A percentile compares a stretch with the other conserved stretches of the same genome.
Conservation (phyloP, 2,797 vertebrate genomes). For the Sebastes steindachneri region DNA sequence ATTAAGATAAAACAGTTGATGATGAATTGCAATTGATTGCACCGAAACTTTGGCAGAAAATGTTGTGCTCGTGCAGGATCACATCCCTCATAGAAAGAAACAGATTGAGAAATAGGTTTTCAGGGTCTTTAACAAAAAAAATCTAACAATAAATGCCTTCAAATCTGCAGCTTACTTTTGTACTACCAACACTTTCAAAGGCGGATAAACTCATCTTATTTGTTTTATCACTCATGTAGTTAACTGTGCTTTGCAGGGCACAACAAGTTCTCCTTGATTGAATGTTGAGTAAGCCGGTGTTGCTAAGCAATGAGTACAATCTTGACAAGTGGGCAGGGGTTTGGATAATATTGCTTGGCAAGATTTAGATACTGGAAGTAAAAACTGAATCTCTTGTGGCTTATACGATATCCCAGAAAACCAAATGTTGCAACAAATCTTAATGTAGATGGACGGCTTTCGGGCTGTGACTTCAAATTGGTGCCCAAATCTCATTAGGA, state of each 20-base stretch:
- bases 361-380: constrained; percentile 18
- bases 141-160: background rate
- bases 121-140: background rate
- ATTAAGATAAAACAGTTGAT: background rate
- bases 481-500: background rate
- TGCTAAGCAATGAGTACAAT: constrained; percentile 42
- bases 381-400: constrained; percentile 10
- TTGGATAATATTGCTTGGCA: constrained; percentile 35
- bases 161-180: background rate
- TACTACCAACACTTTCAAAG: background rate
- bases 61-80: background rate
- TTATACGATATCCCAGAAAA: constrained; percentile 4
- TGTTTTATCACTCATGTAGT: constrained; percentile 11
- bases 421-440: constrained; percentile 19
- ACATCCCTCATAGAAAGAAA: background rate
- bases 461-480: background rate
- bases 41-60: background rate
- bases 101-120: background rate
- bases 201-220: background rate
- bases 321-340: constrained; percentile 15
- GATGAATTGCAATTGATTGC: background rate
- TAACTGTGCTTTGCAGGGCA: constrained; percentile 12
- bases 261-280: constrained; percentile 7
- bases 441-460: background rate
- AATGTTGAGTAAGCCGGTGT: constrained; percentile 25